phyloP scores from a whole-genome alignment of 1,140 invertebrate species.

The Nomia melanderi region DNA sequence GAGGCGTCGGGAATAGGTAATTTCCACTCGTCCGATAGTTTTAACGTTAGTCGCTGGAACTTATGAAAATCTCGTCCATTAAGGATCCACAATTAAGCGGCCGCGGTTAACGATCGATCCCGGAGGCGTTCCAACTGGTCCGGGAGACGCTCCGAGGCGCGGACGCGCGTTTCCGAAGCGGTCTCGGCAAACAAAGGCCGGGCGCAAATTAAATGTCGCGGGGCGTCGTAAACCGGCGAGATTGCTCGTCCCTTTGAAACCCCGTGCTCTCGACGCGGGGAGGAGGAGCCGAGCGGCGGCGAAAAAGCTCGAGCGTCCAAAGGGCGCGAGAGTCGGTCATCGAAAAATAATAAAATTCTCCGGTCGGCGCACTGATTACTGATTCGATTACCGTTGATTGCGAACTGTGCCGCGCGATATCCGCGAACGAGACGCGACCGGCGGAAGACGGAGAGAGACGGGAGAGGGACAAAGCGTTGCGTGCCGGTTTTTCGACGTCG shows the following conservation, averaged over 20 bases:
- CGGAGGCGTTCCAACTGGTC: too few relatives aligned
- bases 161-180: too few relatives aligned
- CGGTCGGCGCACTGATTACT: slow-evolving; percentile 49
- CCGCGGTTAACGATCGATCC: too few relatives aligned
- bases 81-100: too few relatives aligned
- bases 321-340: slow-evolving; percentile 22
- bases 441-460: neutral
- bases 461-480: too few relatives aligned
- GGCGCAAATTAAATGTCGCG: slow-evolving; percentile 6
- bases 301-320: neutral
- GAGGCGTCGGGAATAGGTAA: too few relatives aligned
- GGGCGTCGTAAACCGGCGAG: neutral
- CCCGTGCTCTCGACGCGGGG: too few relatives aligned
- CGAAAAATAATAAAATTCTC: slow-evolving; percentile 50
- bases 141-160: too few relatives aligned
- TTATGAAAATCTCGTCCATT: too few relatives aligned
- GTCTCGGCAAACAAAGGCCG: slow-evolving; percentile 3
- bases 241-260: neutral
- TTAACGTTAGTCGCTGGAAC: too few relatives aligned
- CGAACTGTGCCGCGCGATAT: neutral
- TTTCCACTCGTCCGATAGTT: too few relatives aligned
- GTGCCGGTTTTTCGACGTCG: slow-evolving; percentile 14
- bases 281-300: too few relatives aligned
- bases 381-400: slow-evolving; percentile 58
- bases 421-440: neutral